Percentiles rank a stretch among this genome's conserved stretches.
phyloP scores from a whole-genome alignment of 2,113 vertebrate species.

The Diphyllodes magnificus region DNA sequence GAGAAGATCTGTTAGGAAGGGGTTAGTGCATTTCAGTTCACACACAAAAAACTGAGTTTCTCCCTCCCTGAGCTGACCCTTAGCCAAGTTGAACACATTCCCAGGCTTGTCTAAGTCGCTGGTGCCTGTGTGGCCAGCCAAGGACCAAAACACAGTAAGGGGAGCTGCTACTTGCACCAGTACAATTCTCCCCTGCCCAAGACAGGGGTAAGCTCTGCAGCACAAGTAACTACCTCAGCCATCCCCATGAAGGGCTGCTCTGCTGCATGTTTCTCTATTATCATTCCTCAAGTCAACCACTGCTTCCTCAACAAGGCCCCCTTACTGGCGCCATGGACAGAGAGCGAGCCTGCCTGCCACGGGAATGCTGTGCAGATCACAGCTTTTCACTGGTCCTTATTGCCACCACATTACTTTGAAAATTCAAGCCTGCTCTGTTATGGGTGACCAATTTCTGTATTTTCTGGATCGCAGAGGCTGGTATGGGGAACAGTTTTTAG shows the following conservation, averaged over 20 bases:
- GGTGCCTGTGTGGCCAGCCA: neutral
- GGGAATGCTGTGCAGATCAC: accelerated
- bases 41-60: neutral
- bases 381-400: neutral
- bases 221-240: neutral
- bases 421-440: neutral
- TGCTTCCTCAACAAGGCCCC: neutral
- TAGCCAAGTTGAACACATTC: neutral
- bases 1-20: neutral
- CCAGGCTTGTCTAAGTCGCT: neutral
- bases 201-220: neutral
- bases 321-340: accelerated
- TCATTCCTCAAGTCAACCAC: neutral
- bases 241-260: neutral
- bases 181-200: neutral
- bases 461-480: neutral
- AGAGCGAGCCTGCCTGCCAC: neutral
- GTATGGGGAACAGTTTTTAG: neutral
- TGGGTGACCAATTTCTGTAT: neutral
- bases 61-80: neutral
- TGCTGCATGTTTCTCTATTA: neutral
- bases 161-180: neutral
- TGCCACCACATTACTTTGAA: neutral
- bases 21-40: neutral
- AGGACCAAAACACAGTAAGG: neutral